Percentiles rank a stretch among this genome's conserved stretches.
phyloP scores from a whole-genome alignment of 2,113 vertebrate species.

The Pomatostomus ruficeps region DNA sequence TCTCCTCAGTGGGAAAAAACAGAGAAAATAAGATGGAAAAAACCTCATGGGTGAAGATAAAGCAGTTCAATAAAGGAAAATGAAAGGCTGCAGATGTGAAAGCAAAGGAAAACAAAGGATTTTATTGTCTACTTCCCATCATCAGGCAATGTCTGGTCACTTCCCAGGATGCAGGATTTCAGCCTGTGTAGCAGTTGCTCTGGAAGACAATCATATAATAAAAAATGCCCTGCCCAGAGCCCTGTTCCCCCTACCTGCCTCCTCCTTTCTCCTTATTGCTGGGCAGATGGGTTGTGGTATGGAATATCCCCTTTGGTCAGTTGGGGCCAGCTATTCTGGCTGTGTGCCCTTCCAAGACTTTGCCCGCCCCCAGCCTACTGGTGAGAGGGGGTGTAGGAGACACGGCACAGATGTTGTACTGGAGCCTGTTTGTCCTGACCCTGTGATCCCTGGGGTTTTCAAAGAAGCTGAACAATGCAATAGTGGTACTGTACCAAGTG shows the following conservation, averaged over 20 bases:
- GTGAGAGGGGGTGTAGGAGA: not conserved
- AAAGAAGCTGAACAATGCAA: not conserved
- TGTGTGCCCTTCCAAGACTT: not conserved
- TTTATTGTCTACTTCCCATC: not conserved
- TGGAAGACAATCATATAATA: not conserved
- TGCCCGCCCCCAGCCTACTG: not conserved
- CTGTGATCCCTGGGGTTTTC: not conserved
- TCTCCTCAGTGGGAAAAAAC: not conserved
- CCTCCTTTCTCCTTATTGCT: not conserved
- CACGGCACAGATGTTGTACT: not conserved
- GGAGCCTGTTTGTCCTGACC: not conserved
- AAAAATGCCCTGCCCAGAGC: not conserved
- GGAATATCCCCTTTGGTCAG: not conserved
- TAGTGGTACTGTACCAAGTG: not conserved
- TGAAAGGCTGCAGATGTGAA: not conserved
- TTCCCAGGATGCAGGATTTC: not conserved
- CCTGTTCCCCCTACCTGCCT: not conserved
- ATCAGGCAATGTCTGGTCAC: not conserved
- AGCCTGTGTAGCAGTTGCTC: fast-evolving
- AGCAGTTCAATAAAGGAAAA: not conserved
- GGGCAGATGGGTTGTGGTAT: too few species aligned
- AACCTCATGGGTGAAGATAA: not conserved
- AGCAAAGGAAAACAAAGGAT: not conserved
- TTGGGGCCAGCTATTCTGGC: not conserved
- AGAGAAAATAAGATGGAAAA: not conserved